Percentiles rank a stretch among this genome's conserved stretches.
These are phyloP conservation scores for Nasua narica DNA, from an alignment of 2,797 vertebrate species.

Conservation along the genomic window DNA sequence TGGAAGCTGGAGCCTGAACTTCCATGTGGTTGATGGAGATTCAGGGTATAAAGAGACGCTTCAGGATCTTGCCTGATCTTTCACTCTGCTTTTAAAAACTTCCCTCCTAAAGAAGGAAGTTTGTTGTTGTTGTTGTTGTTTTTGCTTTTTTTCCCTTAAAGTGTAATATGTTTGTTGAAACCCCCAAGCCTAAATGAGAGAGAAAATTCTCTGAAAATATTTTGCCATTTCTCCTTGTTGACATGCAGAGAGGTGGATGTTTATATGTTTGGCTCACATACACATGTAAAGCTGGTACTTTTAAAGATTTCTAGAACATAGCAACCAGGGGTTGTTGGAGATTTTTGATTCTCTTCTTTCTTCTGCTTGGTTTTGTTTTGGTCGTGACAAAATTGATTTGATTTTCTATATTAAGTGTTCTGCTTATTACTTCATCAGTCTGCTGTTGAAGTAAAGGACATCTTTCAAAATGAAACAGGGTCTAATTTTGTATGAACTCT, in stretches of 20 bases:
- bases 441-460: constrained; percentile 31
- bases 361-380: background rate
- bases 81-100: constrained; percentile 58
- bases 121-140: background rate
- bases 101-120: constrained; percentile 43
- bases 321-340: background rate
- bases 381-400: background rate
- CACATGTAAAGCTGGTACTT: background rate
- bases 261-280: background rate
- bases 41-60: background rate
- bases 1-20: constrained; percentile 82
- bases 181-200: constrained; percentile 11
- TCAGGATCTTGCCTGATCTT: constrained; percentile 30
- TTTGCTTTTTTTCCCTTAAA: constrained; percentile 11
- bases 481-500: background rate
- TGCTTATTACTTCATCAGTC: constrained; percentile 10
- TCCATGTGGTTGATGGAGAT: constrained; percentile 76
- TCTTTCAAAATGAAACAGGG: constrained; percentile 14
- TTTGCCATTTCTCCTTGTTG: constrained; percentile 42
- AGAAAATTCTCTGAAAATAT: constrained; percentile 33
- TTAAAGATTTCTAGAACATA: background rate
- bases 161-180: constrained; percentile 36
- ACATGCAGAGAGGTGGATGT: background rate
- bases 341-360: constrained; percentile 20
- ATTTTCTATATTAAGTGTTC: background rate